These are phyloP conservation scores for Nysson spinosus DNA, from an alignment of 2,888 invertebrate genomes.

Conservation along the genomic window DNA sequence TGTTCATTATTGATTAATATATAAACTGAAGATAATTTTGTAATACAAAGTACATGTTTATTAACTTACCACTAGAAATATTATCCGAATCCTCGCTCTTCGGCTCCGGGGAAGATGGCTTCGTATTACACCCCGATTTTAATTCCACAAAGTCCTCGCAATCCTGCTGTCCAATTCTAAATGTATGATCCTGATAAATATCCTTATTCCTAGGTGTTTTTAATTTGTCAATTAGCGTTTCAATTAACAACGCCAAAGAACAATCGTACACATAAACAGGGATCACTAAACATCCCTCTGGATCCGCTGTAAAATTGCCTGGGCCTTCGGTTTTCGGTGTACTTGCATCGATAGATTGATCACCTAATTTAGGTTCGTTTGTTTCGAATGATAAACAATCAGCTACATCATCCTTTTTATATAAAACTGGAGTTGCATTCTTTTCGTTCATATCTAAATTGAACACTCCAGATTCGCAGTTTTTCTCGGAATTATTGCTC, in stretches of 20 bases:
- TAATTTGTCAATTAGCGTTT: conserved; percentile 78
- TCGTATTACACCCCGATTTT: conserved; percentile 74
- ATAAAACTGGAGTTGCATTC: conserved; percentile 29
- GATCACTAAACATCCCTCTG: conserved; percentile 72
- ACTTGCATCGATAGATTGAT: conserved; percentile 53
- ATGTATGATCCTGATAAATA: conserved; percentile 80
- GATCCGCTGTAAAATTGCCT: conserved; percentile 42
- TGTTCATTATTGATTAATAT: too few relatives aligned
- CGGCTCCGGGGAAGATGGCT: conserved; percentile 77
- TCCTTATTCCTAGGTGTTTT: conserved; percentile 75
- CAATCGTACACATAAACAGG: conserved; percentile 86
- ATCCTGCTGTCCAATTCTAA: conserved; percentile 74
- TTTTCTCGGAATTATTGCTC: conserved; percentile 47
- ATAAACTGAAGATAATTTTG: too few relatives aligned
- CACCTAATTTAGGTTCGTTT: conserved; percentile 53
- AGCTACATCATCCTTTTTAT: conserved; percentile 28
- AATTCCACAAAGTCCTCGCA: conserved; percentile 74
- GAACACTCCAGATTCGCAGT: conserved; percentile 44
- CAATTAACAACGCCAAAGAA: conserved; percentile 80
- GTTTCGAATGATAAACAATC: conserved; percentile 38
- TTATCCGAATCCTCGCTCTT: conserved; percentile 78
- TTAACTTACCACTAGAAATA: conserved; percentile 62
- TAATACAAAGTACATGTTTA: background rate
- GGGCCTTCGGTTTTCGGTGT: conserved; percentile 48
- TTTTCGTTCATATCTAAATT: conserved; percentile 39